phyloP scores from a whole-genome alignment of 2,113 vertebrate species.

The Carollia perspicillata region DNA sequence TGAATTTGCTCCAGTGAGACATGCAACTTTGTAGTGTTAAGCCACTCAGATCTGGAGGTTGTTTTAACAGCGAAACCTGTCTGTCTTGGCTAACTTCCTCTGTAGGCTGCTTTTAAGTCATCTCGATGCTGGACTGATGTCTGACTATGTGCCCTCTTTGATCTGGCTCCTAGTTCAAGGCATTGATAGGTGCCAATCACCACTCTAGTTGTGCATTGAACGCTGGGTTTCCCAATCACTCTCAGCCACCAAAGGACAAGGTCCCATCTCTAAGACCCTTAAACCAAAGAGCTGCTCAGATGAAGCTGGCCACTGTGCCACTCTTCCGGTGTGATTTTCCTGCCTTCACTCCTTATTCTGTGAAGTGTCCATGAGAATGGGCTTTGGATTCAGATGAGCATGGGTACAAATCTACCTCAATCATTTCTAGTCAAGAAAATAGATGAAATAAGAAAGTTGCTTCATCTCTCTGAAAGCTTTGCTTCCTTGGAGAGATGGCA shows the following conservation, averaged over 20 bases:
- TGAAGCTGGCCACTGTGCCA: neutral
- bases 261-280: neutral
- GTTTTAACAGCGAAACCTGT: neutral
- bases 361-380: neutral
- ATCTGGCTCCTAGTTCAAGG: neutral
- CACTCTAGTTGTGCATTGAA: neutral
- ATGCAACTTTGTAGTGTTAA: neutral
- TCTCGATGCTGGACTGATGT: neutral
- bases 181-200: neutral
- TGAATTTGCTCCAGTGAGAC: neutral
- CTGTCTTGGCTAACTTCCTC: neutral
- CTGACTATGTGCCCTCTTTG: neutral
- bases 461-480: neutral
- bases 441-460: neutral
- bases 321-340: neutral
- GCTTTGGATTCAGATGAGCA: neutral
- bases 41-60: neutral
- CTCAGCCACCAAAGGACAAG: neutral
- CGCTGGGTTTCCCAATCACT: neutral
- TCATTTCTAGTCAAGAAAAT: neutral
- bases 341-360: neutral
- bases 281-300: neutral
- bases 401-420: neutral
- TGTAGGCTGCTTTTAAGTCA: neutral
- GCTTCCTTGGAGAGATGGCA: neutral